Evolutionary conservation across 2,113 vertebrate genomes (phyloP), one percentile per base, ranked within the genome.

Genomic region (Xiphias gladius): DNA sequence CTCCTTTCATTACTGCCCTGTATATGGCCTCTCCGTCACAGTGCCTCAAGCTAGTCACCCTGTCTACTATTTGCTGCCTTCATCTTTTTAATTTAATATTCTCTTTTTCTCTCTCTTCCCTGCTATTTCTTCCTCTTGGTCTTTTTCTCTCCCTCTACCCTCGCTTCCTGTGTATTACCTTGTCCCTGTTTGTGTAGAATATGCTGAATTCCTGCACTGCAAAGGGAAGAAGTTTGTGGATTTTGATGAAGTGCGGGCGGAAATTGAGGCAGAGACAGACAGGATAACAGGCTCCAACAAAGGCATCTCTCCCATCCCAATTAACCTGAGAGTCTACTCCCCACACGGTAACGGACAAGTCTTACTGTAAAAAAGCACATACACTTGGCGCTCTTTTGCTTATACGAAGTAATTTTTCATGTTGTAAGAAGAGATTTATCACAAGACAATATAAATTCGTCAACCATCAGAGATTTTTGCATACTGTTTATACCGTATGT

Each of bases 161-260:
- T n/a, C 12, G 61, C 20, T 22, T 28, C 39, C 1, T 79, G 32
- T 64, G 30, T 1, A 0, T 83, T n/a, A 41, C n/a, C 52, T 39
- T 86, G 30, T 48, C 55, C 63, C 1, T 48, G 11, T 74, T 74
- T 88, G 52, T 90, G 1, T 86, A 99, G 98, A 99, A 92, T 97
- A 99, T 92, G 98, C 98, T 0, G 98, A 99, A 80, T 99, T 99
- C 90, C 93, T 99, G 88, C 98, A 99, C 94, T 99, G 97, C 94
- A 99, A 99, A 76, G 97, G 96, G 81, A 97, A 96, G 87, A 99
- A 98, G 86, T 99, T 99, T 94, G 97, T 97, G 71, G 97, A 99
- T 83, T 99, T 99, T 3, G 97, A 99, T 0, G 98, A 99, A 87
- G 98, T 99, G 32, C 97, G 97, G 61, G 72, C 92, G 63, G 98